phyloP scores from a whole-genome alignment of 2,113 vertebrate genomes.

The Microtus ochrogaster region DNA sequence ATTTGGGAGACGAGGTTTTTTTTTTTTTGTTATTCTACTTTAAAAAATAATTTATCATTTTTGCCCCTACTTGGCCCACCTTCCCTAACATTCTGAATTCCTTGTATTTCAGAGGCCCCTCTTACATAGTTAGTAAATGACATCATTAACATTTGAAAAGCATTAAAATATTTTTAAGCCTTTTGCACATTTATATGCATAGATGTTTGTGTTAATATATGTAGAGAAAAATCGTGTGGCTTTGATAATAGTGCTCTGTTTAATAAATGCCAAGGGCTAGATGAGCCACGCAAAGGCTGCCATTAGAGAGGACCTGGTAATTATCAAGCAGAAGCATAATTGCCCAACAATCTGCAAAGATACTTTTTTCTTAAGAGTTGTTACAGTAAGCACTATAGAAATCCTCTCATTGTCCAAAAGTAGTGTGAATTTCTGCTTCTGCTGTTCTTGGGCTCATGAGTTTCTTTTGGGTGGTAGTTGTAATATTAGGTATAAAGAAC shows the following conservation, averaged over 20 bases:
- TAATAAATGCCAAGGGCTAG: conserved; percentile 7
- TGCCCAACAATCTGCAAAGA: neutral
- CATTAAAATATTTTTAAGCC: neutral
- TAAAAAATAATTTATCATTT: neutral
- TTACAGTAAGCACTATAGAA: neutral
- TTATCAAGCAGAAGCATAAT: conserved; percentile 66
- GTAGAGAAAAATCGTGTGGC: neutral
- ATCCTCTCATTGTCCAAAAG: neutral
- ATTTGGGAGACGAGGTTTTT: conserved; percentile 62
- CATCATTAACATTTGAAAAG: conserved; percentile 64
- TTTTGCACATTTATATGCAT: conserved; percentile 48
- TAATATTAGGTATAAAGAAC: neutral
- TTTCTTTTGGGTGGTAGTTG: neutral
- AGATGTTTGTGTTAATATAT: conserved; percentile 61
- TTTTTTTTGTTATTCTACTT: conserved; percentile 65
- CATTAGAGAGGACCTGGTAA: conserved; percentile 49
- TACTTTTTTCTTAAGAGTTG: neutral
- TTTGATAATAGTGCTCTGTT: conserved; percentile 31
- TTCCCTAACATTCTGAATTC: conserved; percentile 31
- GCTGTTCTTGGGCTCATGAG: accelerated
- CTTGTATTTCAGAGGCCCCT: conserved; percentile 50
- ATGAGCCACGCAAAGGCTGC: accelerated
- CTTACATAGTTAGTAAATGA: conserved; percentile 35
- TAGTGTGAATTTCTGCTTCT: neutral
- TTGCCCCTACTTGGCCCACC: neutral